Evolutionary conservation across 2,797 vertebrate genomes (phyloP), one percentile per base, ranked within the genome.

Genomic region (Chromobotia macracanthus): DNA sequence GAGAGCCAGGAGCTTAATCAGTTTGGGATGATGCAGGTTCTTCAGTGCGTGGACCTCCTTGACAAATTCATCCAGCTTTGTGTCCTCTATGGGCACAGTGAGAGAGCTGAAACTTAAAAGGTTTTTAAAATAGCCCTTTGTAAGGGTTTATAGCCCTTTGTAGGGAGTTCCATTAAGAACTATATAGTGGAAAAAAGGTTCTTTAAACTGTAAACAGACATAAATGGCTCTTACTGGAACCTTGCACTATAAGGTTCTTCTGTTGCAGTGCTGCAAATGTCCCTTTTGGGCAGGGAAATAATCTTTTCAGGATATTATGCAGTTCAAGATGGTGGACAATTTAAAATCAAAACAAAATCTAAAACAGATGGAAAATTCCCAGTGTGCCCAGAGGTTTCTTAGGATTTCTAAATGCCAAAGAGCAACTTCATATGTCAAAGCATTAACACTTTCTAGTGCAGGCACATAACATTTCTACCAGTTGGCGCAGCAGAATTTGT

Each of bases 21-120:
- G 93, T 73, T 95, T 95, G 0, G 95, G 92, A 0, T 97, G 97
- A 56, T 94, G 93, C 80, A 98, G 92, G 77, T 89, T 93, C 92
- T 96, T 97, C 87, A 97, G 86, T 0, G 94, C 95, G 87, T 95
- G 93, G 0, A 97, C 95, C 91, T 98, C 97, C 88, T 97, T 96
- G 84, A 95, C 89, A 71, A 99, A 97, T 89, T 98, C 96, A 0
- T 95, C 90, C 81, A 95, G 92, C 84, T 95, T 96, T 23, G 95
- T 95, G 88, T 96, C 93, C 55, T 94, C 97, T 97, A 88, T 35
- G 76, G 48, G 25, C 12, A 55, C 19, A 71, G 44, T 21, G 9
- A 71, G 19, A 71, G 9, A 44, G 35, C 3, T 13, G 41, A 23
- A 1, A n/a, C 19, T 75, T 31, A 12, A 23, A 71, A 1, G 31